Evolutionary conservation across 2,888 invertebrate genomes (phyloP).

Genomic region (Pegoplata infirma): DNA sequence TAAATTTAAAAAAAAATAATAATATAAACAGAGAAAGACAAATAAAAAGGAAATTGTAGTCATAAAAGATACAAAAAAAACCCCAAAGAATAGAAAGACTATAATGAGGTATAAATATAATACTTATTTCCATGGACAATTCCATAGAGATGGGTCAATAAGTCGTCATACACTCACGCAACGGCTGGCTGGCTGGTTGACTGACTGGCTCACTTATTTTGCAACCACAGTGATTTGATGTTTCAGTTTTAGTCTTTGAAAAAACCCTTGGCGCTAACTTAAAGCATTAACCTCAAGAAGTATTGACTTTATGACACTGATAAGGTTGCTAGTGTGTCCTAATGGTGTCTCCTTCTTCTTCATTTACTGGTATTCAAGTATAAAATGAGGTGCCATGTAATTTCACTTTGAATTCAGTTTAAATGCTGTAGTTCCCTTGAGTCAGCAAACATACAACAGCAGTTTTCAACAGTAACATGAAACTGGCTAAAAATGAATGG

Average conservation of each 20-base stretch:
- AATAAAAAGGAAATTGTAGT: conserved; percentile 27
- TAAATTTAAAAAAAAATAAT: conserved; percentile 52
- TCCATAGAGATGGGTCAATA: background rate
- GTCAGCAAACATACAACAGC: no score
- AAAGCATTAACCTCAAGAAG: background rate
- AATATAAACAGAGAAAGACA: conserved; percentile 20
- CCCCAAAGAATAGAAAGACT: conserved; percentile 53
- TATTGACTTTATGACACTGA: background rate
- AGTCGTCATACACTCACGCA: background rate
- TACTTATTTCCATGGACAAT: conserved; percentile 33
- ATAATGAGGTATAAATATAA: conserved; percentile 57
- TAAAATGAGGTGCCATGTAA: background rate
- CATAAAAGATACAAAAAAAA: no score
- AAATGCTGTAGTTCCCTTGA: background rate
- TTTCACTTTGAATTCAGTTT: background rate
- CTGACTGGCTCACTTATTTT: background rate
- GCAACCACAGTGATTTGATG: background rate
- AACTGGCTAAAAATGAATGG: background rate
- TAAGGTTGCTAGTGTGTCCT: background rate
- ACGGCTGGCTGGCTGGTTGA: no score
- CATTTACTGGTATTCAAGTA: no score
- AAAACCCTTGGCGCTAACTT: no score
- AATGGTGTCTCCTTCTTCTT: background rate
- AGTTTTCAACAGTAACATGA: background rate
- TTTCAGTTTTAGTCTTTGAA: no score